Base-by-base conservation (phyloP, 2,797 vertebrate species). In the Pseudochirops corinnae region DNA sequence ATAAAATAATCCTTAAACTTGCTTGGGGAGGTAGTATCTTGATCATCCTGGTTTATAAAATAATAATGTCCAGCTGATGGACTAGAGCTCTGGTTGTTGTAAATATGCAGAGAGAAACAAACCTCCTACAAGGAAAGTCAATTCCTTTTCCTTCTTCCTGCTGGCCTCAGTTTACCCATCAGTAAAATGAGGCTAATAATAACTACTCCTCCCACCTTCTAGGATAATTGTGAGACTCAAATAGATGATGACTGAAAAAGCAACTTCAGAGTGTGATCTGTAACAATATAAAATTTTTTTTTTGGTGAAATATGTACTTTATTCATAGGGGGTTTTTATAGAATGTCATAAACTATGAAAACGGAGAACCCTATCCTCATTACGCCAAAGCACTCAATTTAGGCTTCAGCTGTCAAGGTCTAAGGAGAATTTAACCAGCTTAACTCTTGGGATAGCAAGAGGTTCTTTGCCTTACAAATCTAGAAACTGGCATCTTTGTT, bases 61-160 rank as follows among this genome's bases (percentile, higher is more conserved):
- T 53, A 39, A 31, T 5, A 1, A 87, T 58, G 91, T 33, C 16
- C 39, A 33, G 2, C 18, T 14, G 1, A 0, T 11, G 18, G 29
- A 31, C 6, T 52, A 2, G 4, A 0, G 0, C 0, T 14, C 56
- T 62, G 55, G 39, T 91, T 57, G 29, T n/a, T 0, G 16, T 55
- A 33, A 13, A 0, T 0, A 50, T 33, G 12, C 31, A 9, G 55
- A 1, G 55, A 2, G 4, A 56, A 9, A 0, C 67, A 82, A 39
- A 1, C 16, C 11, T 7, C 67, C 67, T 82, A 9, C 12, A 28
- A 50, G 56, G 21, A 91, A 60, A 5, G 24, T 24, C 18, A 50
- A 46, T 10, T 46, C 57, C 39, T 1, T 7, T 0, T 60, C 91
- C 60, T 90, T 46, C 28, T 46, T 87, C 21, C 39, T 87, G 9